A percentile compares a stretch with the other conserved stretches of the same genome.
Evolutionary conservation across 2,113 vertebrate genomes (phyloP).

Genomic region (Elaphurus davidianus): DNA sequence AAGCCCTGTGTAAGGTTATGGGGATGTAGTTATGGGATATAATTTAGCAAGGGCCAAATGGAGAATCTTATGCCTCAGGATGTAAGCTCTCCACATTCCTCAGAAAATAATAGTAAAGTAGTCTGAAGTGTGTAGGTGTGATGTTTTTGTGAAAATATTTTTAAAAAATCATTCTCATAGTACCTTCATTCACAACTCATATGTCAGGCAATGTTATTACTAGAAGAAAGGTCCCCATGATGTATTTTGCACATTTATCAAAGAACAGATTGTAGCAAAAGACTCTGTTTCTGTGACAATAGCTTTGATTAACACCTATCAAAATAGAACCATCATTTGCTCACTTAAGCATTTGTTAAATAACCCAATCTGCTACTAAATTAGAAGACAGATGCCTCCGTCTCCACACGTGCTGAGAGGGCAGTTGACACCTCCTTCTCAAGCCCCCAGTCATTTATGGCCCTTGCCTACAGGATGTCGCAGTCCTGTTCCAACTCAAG

Average conservation of each 20-base stretch:
- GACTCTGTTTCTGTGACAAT: slow-evolving; percentile 68
- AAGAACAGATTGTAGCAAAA: slow-evolving; percentile 74
- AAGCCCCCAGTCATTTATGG: rapidly evolving
- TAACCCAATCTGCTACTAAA: slow-evolving; percentile 67
- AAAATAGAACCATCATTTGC: slow-evolving; percentile 74
- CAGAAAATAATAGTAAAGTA: background rate
- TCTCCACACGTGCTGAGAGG: slow-evolving; percentile 42
- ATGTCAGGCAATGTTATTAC: background rate
- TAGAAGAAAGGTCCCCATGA: slow-evolving; percentile 23
- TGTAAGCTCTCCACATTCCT: background rate
- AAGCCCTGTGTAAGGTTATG: background rate
- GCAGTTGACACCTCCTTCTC: background rate
- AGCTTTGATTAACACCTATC: slow-evolving; percentile 78
- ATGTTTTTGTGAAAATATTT: background rate
- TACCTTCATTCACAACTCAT: background rate
- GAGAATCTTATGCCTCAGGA: background rate
- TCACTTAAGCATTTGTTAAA: slow-evolving; percentile 69
- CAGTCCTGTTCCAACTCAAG: background rate
- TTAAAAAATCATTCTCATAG: background rate
- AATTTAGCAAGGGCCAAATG: background rate
- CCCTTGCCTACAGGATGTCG: background rate
- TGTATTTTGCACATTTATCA: slow-evolving; percentile 65
- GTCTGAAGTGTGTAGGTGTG: background rate
- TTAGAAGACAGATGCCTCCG: slow-evolving; percentile 60
- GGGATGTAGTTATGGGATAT: background rate